Evolutionary conservation across 2,888 invertebrate genomes (phyloP).

Genomic region (Dynastes tityus): DNA sequence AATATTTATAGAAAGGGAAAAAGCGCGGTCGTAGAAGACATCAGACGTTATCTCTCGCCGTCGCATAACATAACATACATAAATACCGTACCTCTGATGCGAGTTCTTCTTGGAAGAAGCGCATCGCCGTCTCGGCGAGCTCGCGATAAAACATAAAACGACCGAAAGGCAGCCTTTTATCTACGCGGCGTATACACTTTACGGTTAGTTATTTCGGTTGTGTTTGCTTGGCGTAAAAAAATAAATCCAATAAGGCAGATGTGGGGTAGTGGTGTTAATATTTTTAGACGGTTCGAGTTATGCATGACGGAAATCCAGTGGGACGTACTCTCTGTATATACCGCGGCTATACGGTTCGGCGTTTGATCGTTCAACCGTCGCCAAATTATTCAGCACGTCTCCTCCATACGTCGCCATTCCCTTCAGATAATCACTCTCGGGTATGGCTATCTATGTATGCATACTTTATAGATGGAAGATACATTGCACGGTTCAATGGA

Average conservation of each 20-base stretch:
- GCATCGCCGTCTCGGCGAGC: neutral
- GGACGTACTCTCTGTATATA: conserved; percentile 24
- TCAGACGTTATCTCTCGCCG: neutral
- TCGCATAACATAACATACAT: neutral
- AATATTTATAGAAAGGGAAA: neutral
- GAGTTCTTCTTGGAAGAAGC: conserved; percentile 25
- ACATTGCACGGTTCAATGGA: conserved; percentile 25
- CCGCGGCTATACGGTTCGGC: conserved; percentile 32
- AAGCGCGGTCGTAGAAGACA: neutral
- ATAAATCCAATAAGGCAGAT: conserved; percentile 44
- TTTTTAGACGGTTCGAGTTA: conserved; percentile 40
- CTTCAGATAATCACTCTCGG: neutral
- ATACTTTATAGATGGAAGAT: conserved; percentile 6
- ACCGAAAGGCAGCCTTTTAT: conserved; percentile 31
- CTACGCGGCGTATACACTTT: conserved; percentile 15
- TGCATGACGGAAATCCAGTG: conserved; percentile 38
- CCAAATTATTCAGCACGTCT: conserved; percentile 40
- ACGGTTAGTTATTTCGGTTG: conserved; percentile 45
- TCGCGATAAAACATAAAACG: conserved; percentile 16
- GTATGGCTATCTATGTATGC: neutral
- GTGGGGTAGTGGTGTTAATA: conserved; percentile 46
- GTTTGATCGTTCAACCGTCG: conserved; percentile 42
- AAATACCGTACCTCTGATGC: conserved; percentile 16
- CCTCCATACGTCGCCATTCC: neutral
- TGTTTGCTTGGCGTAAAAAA: conserved; percentile 41